These are phyloP conservation scores for Acipenser ruthenus DNA, from an alignment of 2,797 vertebrate genomes.

Conservation along the genomic window DNA sequence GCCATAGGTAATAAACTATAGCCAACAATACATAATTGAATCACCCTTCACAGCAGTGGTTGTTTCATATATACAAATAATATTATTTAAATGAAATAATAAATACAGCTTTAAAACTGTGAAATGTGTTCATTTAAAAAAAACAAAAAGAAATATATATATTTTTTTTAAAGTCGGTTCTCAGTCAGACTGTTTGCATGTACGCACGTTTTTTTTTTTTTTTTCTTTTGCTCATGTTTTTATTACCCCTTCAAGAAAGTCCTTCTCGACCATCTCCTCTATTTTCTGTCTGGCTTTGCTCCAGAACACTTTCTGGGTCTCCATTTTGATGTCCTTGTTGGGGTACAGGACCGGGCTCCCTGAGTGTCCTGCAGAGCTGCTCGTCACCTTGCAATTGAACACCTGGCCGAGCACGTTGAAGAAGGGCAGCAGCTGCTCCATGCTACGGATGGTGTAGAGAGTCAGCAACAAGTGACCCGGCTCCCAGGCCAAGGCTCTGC, in stretches of 20 bases:
- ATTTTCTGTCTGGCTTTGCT: conserved; percentile 90
- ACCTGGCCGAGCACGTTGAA: conserved; percentile 93
- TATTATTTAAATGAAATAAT: conserved; percentile 87
- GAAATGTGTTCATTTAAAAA: conserved; percentile 65
- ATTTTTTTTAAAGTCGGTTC: conserved; percentile 20
- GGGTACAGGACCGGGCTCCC: conserved; percentile 67
- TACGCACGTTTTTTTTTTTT: too few relatives aligned
- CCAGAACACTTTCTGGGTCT: conserved; percentile 88
- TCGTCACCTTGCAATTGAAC: conserved; percentile 89
- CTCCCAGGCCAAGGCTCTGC: conserved; percentile 78
- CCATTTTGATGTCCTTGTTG: conserved; percentile 81
- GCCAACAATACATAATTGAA: conserved; percentile 57
- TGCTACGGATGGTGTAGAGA: conserved; percentile 82
- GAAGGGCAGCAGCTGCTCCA: conserved; percentile 95
- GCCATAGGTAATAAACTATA: conserved; percentile 56
- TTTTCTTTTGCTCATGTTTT: conserved; percentile 70
- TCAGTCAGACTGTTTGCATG: conserved; percentile 15
- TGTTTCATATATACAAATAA: conserved; percentile 81
- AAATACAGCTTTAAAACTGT: conserved; percentile 56
- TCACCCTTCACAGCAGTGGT: conserved; percentile 62
- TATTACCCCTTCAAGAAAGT: conserved; percentile 92
- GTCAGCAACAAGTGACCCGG: conserved; percentile 88
- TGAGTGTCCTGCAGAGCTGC: conserved; percentile 65
- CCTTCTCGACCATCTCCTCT: conserved; percentile 96
- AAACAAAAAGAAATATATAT: conserved; percentile 74